Conservation (phyloP, 2,113 vertebrate genomes). For the Ameiurus melas region DNA sequence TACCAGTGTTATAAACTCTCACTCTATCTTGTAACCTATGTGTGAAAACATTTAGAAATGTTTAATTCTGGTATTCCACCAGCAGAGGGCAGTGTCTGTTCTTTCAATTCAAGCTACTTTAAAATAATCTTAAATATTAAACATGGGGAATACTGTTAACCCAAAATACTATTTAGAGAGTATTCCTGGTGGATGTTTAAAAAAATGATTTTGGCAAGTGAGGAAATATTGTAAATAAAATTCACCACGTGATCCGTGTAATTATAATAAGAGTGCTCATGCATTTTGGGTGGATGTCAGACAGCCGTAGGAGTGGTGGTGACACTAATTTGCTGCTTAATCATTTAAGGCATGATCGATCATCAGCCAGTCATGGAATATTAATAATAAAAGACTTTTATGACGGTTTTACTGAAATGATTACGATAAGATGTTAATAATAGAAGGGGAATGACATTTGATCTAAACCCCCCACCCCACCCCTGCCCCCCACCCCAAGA, state of each 20-base stretch:
- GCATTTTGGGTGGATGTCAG: neutral
- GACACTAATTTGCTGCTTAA: neutral
- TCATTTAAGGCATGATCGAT: neutral
- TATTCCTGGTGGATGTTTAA: neutral
- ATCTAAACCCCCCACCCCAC: too few relatives aligned
- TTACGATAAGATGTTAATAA: neutral
- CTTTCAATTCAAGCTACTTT: neutral
- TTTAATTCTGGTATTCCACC: slow-evolving; percentile 6
- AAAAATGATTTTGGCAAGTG: neutral
- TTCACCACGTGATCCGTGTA: neutral
- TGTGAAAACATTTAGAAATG: neutral
- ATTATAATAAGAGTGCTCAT: neutral
- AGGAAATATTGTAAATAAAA: neutral
- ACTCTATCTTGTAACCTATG: neutral
- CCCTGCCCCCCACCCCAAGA: too few relatives aligned
- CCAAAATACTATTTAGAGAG: too few relatives aligned
- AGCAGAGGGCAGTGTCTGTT: slow-evolving; percentile 38
- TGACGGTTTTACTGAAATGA: neutral
- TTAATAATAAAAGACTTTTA: neutral
- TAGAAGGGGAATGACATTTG: neutral
- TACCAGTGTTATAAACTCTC: neutral
- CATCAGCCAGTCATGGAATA: neutral
- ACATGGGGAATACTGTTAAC: neutral
- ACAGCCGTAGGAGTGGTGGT: neutral
- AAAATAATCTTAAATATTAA: neutral